Percentiles rank a stretch among this genome's conserved stretches.
Conservation (phyloP, 2,797 vertebrate genomes). For the Moxostoma hubbsi region DNA sequence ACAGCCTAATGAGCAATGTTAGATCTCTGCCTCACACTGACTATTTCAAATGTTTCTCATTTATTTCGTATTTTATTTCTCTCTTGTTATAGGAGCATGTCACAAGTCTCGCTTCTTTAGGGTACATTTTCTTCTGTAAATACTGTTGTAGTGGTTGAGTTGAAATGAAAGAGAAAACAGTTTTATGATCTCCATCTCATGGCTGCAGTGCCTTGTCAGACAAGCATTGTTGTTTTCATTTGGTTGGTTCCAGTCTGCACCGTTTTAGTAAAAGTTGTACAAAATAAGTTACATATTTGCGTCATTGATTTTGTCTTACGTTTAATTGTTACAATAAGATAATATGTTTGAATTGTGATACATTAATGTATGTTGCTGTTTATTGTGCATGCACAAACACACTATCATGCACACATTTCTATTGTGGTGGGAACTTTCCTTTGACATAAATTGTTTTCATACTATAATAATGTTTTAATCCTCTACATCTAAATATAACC, state of each 20-base stretch:
- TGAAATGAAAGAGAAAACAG: slow-evolving; percentile 44
- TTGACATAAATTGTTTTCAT: too few species aligned
- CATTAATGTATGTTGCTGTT: not conserved
- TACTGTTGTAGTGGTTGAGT: slow-evolving; percentile 58
- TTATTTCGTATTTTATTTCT: slow-evolving; percentile 36
- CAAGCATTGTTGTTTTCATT: slow-evolving; percentile 64
- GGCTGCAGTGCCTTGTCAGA: slow-evolving; percentile 70
- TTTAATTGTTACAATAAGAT: not conserved
- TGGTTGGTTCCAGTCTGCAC: slow-evolving; percentile 68
- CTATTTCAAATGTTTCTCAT: slow-evolving; percentile 19
- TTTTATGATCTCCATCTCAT: slow-evolving; percentile 60
- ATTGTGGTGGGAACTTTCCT: too few species aligned
- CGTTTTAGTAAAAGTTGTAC: slow-evolving; percentile 71
- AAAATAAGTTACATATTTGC: slow-evolving; percentile 56
- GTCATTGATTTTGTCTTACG: slow-evolving; percentile 11
- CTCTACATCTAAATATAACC: too few species aligned
- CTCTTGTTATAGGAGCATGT: slow-evolving; percentile 44
- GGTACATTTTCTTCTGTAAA: slow-evolving; percentile 60
- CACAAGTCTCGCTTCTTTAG: slow-evolving; percentile 41
- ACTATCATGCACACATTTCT: not conserved
- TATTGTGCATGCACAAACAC: not conserved
- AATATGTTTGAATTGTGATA: not conserved
- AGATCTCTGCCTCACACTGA: slow-evolving; percentile 52
- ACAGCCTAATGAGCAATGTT: slow-evolving; percentile 45
- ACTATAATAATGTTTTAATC: too few species aligned